Evolutionary conservation across 2,113 vertebrate genomes (phyloP).

Genomic region (Thalassoma bifasciatum): DNA sequence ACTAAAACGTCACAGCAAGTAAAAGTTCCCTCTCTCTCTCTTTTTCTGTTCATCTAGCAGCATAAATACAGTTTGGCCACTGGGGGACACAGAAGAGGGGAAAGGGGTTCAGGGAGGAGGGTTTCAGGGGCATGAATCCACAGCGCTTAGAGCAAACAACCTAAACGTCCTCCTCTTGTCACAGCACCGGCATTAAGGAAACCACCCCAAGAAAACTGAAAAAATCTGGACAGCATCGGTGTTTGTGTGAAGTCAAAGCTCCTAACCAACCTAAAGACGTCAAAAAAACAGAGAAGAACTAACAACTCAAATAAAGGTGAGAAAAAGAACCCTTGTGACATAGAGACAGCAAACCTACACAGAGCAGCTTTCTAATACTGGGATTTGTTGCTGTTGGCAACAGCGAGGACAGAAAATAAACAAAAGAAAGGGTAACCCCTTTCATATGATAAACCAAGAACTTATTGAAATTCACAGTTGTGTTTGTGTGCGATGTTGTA

Average conservation of each 20-base stretch:
- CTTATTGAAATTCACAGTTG: conserved; percentile 94
- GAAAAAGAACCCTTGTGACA: conserved; percentile 58
- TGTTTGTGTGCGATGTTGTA: conserved; percentile 80
- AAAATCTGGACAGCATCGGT: conserved; percentile 88
- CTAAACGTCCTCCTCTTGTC: conserved; percentile 45
- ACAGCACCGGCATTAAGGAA: conserved; percentile 90
- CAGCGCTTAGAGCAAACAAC: conserved; percentile 62
- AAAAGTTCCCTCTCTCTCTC: conserved; percentile 83
- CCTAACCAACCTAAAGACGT: conserved; percentile 49
- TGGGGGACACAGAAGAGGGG: conserved; percentile 89
- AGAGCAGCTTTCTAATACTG: conserved; percentile 96
- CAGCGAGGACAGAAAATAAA: conserved; percentile 74
- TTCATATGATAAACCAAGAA: conserved; percentile 78
- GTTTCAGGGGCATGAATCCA: conserved; percentile 86
- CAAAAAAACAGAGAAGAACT: conserved; percentile 60
- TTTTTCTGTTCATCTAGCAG: conserved; percentile 92
- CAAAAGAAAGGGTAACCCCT: conserved; percentile 43
- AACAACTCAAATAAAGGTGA: conserved; percentile 48
- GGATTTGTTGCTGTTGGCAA: conserved; percentile 95
- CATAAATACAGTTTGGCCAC: conserved; percentile 99
- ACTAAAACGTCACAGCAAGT: conserved; percentile 99
- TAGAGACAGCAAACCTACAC: conserved; percentile 80
- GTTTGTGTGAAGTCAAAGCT: conserved; percentile 50
- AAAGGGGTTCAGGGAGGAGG: conserved; percentile 72
- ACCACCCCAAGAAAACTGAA: conserved; percentile 87